Conservation (phyloP, 2,888 invertebrate genomes). For the Calliscelio sp. region DNA sequence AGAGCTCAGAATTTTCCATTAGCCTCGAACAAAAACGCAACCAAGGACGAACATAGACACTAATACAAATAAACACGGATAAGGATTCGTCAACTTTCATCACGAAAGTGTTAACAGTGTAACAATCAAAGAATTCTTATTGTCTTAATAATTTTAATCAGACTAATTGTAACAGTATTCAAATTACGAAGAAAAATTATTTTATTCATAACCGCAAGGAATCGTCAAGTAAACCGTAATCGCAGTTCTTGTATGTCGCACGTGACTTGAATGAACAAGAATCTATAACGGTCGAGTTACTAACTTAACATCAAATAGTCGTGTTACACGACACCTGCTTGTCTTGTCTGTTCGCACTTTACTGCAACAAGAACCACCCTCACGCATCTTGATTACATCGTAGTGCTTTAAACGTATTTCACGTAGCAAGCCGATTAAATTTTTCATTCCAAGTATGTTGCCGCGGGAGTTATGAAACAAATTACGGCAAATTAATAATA, state of each 20-base stretch:
- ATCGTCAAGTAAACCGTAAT: background rate
- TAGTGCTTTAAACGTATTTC: conserved; percentile 22
- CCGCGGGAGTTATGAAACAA: background rate
- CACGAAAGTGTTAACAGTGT: too few relatives aligned
- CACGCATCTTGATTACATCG: conserved; percentile 26
- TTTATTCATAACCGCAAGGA: background rate
- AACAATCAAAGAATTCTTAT: too few relatives aligned
- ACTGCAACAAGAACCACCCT: conserved; percentile 15
- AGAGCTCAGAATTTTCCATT: too few relatives aligned
- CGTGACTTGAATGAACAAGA: conserved; percentile 23
- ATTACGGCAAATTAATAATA: too few relatives aligned
- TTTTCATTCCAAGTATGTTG: background rate
- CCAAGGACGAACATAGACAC: too few relatives aligned
- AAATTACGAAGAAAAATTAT: too few relatives aligned
- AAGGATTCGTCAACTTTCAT: too few relatives aligned
- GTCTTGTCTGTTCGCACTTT: conserved; percentile 26
- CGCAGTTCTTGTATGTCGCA: background rate
- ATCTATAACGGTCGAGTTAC: conserved; percentile 22
- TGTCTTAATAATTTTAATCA: too few relatives aligned
- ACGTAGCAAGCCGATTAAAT: background rate
- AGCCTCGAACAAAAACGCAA: too few relatives aligned
- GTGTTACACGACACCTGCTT: conserved; percentile 40
- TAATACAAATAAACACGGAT: too few relatives aligned
- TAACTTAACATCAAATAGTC: conserved; percentile 49
- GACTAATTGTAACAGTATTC: too few relatives aligned